Evolutionary conservation across 2,797 vertebrate genomes (phyloP), one percentile per base, ranked within the genome.

Genomic region (Sylvilagus floridanus): DNA sequence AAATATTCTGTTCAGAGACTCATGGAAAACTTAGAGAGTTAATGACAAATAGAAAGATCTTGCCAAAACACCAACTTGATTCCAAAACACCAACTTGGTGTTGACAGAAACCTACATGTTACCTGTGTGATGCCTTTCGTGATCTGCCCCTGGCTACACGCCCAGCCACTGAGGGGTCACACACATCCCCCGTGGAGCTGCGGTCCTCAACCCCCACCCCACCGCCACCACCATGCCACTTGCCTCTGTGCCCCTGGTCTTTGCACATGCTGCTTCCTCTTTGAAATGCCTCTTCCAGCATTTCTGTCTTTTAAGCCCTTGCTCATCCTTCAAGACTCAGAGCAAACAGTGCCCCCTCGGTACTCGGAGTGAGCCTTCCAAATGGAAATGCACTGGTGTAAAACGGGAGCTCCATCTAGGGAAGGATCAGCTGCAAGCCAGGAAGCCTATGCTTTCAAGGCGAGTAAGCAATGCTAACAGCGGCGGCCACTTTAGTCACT

Each of bases 361-460:
- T 8, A 63, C 71, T 84, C 21, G 52, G 50, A 73, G 28, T 86
- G 26, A 68, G 10, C 17, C 37, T 37, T 78, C 66, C 79, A 26
- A 69, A 17, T 3, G 71, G 35, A 79, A 88, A 76, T 10, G 9
- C 32, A 42, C 4, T 21, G 52, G 50, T 24, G 50, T 71, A 90
- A 77, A 37, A 5, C 13, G 7, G 42, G 81, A 13, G 54, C 68
- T 73, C 50, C 47, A 13, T n/a, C 78, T 47, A 50, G 7, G 57
- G 68, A 35, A n/a, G 11, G 66, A 65, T 9, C 42, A 92, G 37
- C 26, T 1, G 30, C 8, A 60, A 84, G 83, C 78, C 68, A 65
- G 84, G 95, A 35, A 35, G 35, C 35, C 22, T 68, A 50, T 76
- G 42, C n/a, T 71, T 72, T 66, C 28, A 86, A 83, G 92, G 95